A percentile compares a stretch with the other conserved stretches of the same genome.
Conservation (phyloP, 2,888 invertebrate genomes). For the Drosophila acutilabella region DNA sequence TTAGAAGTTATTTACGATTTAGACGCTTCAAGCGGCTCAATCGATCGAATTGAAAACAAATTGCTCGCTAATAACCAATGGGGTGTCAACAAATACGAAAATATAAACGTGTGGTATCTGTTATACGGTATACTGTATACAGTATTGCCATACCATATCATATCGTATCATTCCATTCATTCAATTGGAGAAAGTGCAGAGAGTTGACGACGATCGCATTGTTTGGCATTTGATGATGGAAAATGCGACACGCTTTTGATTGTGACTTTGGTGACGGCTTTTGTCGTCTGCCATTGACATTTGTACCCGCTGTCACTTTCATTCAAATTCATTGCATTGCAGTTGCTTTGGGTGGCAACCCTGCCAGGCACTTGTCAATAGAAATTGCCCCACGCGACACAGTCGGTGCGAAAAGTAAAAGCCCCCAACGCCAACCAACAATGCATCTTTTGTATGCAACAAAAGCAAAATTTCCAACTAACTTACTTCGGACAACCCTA, state of each 20-base stretch:
- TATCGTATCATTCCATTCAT: constrained; percentile 28
- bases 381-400: constrained; percentile 30
- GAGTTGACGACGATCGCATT: constrained; percentile 41
- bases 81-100: constrained; percentile 7
- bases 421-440: constrained; percentile 44
- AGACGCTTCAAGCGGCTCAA: constrained; percentile 12
- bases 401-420: constrained; percentile 58
- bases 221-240: constrained; percentile 56
- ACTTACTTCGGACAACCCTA: constrained; percentile 4
- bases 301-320: constrained; percentile 56
- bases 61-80: constrained; percentile 18
- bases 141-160: constrained; percentile 12
- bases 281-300: constrained; percentile 61
- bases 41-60: constrained; percentile 25
- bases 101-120: not conserved
- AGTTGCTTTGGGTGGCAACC: constrained; percentile 38
- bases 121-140: not conserved
- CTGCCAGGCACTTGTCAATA: constrained; percentile 38
- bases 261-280: constrained; percentile 24
- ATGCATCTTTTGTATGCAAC: constrained; percentile 49
- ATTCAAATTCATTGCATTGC: constrained; percentile 63
- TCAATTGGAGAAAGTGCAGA: constrained; percentile 61
- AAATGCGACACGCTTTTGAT: constrained; percentile 75
- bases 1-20: constrained; percentile 42
- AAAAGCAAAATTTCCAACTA: constrained; percentile 35